Evolutionary conservation across 2,113 vertebrate genomes (phyloP).

Genomic region (Sinocyclocheilus maitianheensis): DNA sequence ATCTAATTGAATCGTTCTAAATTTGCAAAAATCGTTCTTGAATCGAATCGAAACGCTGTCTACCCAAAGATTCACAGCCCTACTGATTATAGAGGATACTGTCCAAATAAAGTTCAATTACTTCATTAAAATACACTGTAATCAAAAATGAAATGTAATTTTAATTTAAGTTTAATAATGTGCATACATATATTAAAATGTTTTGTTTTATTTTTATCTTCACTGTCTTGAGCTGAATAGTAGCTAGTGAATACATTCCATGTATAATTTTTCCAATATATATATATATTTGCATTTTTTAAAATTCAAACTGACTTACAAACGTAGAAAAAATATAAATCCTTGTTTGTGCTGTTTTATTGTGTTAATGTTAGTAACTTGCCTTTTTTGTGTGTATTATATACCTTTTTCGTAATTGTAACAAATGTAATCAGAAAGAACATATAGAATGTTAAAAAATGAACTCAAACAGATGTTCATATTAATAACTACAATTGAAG

Average conservation of each 20-base stretch:
- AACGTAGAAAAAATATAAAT: neutral
- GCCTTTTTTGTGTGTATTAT: too few relatives aligned
- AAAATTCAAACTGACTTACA: neutral
- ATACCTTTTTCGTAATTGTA: neutral
- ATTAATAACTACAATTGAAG: neutral
- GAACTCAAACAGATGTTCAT: neutral
- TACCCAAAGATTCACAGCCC: too few relatives aligned
- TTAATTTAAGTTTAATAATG: neutral
- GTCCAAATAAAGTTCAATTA: too few relatives aligned
- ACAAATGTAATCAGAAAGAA: neutral
- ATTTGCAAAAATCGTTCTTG: too few relatives aligned
- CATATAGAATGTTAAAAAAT: neutral
- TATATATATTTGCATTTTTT: neutral
- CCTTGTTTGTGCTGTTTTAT: too few relatives aligned
- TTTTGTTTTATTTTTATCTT: neutral
- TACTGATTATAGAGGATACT: neutral
- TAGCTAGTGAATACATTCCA: too few relatives aligned
- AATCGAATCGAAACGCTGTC: too few relatives aligned
- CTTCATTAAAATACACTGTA: too few relatives aligned
- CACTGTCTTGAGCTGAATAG: too few relatives aligned
- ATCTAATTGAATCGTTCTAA: too few relatives aligned
- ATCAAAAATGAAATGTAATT: too few relatives aligned
- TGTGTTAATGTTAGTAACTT: too few relatives aligned
- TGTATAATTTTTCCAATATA: neutral
- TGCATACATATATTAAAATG: neutral